Percentiles rank a stretch among this genome's conserved stretches.
These are phyloP conservation scores for Aramus guarauna DNA, from an alignment of 2,113 vertebrate species.

Conservation along the genomic window DNA sequence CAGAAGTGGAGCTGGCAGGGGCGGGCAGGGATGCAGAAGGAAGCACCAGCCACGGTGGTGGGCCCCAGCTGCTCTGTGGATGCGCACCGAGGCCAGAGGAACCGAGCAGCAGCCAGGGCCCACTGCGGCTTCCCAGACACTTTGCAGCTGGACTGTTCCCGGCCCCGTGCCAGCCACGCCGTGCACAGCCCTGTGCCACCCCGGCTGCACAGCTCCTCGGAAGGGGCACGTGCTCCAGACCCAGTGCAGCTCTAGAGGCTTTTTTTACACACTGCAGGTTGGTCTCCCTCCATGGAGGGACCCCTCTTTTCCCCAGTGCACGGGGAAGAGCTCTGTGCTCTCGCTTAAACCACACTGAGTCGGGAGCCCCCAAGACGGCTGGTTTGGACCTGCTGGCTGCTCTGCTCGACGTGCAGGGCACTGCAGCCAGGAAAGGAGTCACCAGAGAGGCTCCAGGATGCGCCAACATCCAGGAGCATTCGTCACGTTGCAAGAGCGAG, in stretches of 20 bases:
- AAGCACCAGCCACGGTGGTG: neutral
- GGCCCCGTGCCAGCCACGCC: neutral
- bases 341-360: neutral
- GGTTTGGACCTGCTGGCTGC: neutral
- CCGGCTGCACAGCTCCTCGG: rapidly evolving
- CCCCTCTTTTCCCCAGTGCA: neutral
- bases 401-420: neutral
- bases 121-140: neutral
- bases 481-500: neutral
- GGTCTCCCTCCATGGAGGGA: neutral
- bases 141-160: neutral
- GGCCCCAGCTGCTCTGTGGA: neutral
- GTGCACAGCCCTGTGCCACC: neutral
- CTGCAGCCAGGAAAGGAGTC: neutral
- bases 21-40: neutral
- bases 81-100: rapidly evolving
- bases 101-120: neutral
- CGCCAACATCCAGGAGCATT: neutral
- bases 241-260: neutral
- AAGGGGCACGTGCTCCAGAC: neutral
- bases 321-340: neutral
- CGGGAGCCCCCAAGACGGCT: neutral
- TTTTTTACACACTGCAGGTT: neutral
- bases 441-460: neutral
- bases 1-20: neutral